These are phyloP conservation scores for Poecilus cupreus DNA, from an alignment of 2,888 invertebrate genomes.

Conservation along the genomic window DNA sequence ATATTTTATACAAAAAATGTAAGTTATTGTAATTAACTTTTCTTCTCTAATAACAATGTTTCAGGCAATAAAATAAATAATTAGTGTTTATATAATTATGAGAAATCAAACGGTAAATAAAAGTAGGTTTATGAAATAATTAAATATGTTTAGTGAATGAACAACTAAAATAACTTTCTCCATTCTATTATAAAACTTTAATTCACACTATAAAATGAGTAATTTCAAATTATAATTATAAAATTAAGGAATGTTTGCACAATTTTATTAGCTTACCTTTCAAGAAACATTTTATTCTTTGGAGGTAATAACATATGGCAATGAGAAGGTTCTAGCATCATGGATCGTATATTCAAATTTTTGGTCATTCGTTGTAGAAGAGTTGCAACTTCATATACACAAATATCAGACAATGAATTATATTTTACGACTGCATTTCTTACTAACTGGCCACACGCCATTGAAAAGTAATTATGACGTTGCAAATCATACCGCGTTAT, in stretches of 20 bases:
- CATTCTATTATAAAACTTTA: background rate
- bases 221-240: too few species aligned
- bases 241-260: background rate
- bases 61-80: too few species aligned
- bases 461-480: constrained; percentile 68
- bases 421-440: constrained; percentile 68
- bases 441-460: constrained; percentile 68
- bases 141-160: too few species aligned
- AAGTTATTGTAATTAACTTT: too few species aligned
- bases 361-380: constrained; percentile 68
- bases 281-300: constrained; percentile 60
- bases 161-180: too few species aligned
- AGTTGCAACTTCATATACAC: constrained; percentile 69
- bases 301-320: constrained; percentile 68
- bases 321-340: constrained; percentile 71
- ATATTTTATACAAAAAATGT: too few species aligned
- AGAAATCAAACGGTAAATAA: background rate
- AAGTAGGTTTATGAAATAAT: too few species aligned
- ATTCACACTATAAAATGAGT: too few species aligned
- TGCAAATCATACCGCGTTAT: constrained; percentile 67
- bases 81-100: too few species aligned
- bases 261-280: constrained; percentile 63
- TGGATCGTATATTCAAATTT: constrained; percentile 70
- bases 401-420: constrained; percentile 68
- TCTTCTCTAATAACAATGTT: too few species aligned